phyloP scores from a whole-genome alignment of 2,888 invertebrate species.

The Folsomia candida region DNA sequence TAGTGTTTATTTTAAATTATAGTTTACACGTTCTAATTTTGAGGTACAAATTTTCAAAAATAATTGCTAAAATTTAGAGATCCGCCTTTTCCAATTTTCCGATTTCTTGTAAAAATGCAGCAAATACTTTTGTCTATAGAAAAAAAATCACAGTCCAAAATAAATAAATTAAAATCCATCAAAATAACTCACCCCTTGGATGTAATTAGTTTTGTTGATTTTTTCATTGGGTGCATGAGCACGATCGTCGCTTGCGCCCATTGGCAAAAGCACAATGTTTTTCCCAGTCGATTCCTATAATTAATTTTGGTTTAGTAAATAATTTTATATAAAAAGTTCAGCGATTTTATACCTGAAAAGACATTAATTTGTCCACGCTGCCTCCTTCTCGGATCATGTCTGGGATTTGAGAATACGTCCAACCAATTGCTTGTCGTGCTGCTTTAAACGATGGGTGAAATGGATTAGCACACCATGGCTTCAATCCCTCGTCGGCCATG shows the following conservation, averaged over 20 bases:
- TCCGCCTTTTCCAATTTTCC: conserved; percentile 29
- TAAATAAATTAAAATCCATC: conserved; percentile 31
- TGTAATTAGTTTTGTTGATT: conserved; percentile 84
- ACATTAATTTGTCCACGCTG: conserved; percentile 19
- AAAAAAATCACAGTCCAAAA: no score
- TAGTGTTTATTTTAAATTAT: no score
- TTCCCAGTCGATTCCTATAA: conserved; percentile 80
- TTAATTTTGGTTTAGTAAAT: no score
- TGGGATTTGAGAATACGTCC: conserved; percentile 85
- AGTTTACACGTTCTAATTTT: no score
- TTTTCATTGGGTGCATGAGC: conserved; percentile 99
- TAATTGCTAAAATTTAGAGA: conserved; percentile 13
- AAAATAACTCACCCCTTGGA: conserved; percentile 73
- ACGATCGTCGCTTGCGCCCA: conserved; percentile 93
- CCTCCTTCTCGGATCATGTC: conserved; percentile 97
- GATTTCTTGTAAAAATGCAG: conserved; percentile 83
- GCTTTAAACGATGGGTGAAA: conserved; percentile 89
- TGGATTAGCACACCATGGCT: conserved; percentile 91
- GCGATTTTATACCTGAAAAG: not conserved
- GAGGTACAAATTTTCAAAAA: not conserved
- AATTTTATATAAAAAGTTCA: no score
- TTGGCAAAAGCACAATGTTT: conserved; percentile 89
- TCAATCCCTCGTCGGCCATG: conserved; percentile 46
- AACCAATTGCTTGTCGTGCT: conserved; percentile 73
- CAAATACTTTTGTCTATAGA: conserved; percentile 83